Evolutionary conservation across 2,888 invertebrate species (phyloP), one percentile per base, ranked within the genome.

Genomic region (Drosophila nr. fundita): DNA sequence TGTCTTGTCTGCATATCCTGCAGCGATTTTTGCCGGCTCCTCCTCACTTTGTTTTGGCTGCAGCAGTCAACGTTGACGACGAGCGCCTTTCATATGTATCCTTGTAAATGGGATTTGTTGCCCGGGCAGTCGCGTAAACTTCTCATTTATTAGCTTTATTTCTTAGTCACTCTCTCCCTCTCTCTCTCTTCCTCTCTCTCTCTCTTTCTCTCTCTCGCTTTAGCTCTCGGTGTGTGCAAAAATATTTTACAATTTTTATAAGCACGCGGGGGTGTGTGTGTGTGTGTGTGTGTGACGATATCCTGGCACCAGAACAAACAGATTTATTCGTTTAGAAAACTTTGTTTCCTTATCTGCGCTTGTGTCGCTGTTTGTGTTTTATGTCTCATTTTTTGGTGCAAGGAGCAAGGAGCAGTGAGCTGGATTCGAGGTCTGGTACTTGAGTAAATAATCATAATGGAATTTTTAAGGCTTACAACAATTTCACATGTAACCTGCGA

Each of bases 1-100:
- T 85, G 90, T 76, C 85, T 89, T 85, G 85, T 85, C 85, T 89
- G 90, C 90, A 87, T 85, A 89, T 87, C 85, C 90, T 87, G 90
- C 90, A 87, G 90, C 85, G 85, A 71, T 85, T 77, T 67, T 53
- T 45, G 30, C 62, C 38, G n/a, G 53, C 49, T 66, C 34, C 59
- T 30, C 21, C 21, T 50, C 38, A 24, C 72, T 67, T 75, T 30
- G 29, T 57, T 40, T 40, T 36, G 18, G 18, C 55, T 52, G 61
- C 68, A 73, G 73, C 76, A 81, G 79, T 73, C 70, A 74, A 52
- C 69, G 59, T 38, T 57, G 53, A 36, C 45, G 57, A 52, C 34
- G 34, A 68, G 59, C 61, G 60, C 49, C 73, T 54, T 58, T 65
- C 45, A 45, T 21, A 52, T n/a, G 65, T 72, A 77, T 78, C 71